Base-by-base conservation (phyloP, 2,113 vertebrate species). In the Pongo abelii region DNA sequence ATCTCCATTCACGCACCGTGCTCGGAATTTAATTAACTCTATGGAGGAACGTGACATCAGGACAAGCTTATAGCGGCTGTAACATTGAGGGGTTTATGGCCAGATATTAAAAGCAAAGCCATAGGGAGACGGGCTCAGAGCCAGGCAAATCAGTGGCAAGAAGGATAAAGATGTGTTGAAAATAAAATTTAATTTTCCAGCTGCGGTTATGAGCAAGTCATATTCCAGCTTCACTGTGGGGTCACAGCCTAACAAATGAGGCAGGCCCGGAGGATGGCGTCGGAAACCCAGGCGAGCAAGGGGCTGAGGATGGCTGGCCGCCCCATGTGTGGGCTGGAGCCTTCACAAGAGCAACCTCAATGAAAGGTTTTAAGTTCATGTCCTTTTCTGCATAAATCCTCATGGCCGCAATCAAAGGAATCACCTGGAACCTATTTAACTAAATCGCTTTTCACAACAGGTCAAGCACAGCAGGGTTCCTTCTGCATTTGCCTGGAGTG, bases 21-120 rank as follows among this genome's bases (percentile, higher is more conserved):
- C 96, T 98, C 67, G 7, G 98, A 98, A 98, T 98, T 98, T 98
- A 98, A 98, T 98, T 98, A 98, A 97, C 98, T 98, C 90, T 64
- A 43, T 96, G 93, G 97, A 97, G 96, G 95, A 94, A 94, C 94
- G 84, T 52, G 91, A 97, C 93, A 97, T 93, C 25, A 89, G 96
- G 96, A 97, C 98, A 94, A 69, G 97, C 97, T 98, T 94, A 97
- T 64, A 96, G 97, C 94, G 84, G 98, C 98, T 98, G 97, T 97
- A 98, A 90, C 97, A 93, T 59, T 93, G 97, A 97, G 97, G 98
- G 97, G 97, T 98, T 98, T 99, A 98, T 97, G 97, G 97, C 80
- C 97, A 97, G 96, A 95, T 97, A 98, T 97, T 98, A 98, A 98
- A 98, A 95, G 89, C 94, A 97, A 93, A 98, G 98, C 98, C 96